These are phyloP conservation scores for Ranitomeya imitator DNA, from an alignment of 2,113 vertebrate species.

Conservation along the genomic window DNA sequence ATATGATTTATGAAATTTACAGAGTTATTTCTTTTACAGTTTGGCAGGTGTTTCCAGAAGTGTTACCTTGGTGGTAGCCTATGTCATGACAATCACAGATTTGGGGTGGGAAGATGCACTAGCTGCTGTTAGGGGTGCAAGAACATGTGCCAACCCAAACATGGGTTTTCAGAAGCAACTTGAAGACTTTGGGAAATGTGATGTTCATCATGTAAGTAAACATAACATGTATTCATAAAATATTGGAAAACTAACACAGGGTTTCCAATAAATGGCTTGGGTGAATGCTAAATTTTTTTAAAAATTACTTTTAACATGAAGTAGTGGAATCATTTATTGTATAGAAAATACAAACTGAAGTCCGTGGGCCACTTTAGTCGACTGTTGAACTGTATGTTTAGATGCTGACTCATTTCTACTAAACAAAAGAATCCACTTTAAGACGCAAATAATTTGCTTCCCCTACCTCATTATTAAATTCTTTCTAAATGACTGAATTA, in stretches of 20 bases:
- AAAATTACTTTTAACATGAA: not conserved
- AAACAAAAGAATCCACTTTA: not conserved
- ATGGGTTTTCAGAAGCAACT: conserved; percentile 92
- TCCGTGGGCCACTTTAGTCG: not conserved
- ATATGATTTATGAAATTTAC: not conserved
- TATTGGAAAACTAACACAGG: too few species aligned
- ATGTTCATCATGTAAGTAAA: conserved; percentile 79
- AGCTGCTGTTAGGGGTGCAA: conserved; percentile 79
- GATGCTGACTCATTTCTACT: conserved; percentile 39
- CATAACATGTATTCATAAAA: not conserved
- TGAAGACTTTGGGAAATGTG: conserved; percentile 84
- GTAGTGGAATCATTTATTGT: not conserved
- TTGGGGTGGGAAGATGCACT: conserved; percentile 92
- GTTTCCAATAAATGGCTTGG: too few species aligned
- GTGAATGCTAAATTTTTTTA: not conserved
- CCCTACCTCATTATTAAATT: conserved; percentile 10
- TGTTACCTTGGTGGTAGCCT: conserved; percentile 91
- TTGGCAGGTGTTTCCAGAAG: conserved; percentile 95
- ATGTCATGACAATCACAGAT: conserved; percentile 92
- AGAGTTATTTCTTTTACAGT: conserved; percentile 66
- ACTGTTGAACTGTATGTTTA: conserved; percentile 21
- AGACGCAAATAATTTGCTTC: conserved; percentile 11
- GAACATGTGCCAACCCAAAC: conserved; percentile 91
- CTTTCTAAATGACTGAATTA: not conserved
- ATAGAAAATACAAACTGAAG: not conserved